A percentile compares a stretch with the other conserved stretches of the same genome.
Evolutionary conservation across 2,113 vertebrate species (phyloP).

Genomic region (Nannobrachium achirus): DNA sequence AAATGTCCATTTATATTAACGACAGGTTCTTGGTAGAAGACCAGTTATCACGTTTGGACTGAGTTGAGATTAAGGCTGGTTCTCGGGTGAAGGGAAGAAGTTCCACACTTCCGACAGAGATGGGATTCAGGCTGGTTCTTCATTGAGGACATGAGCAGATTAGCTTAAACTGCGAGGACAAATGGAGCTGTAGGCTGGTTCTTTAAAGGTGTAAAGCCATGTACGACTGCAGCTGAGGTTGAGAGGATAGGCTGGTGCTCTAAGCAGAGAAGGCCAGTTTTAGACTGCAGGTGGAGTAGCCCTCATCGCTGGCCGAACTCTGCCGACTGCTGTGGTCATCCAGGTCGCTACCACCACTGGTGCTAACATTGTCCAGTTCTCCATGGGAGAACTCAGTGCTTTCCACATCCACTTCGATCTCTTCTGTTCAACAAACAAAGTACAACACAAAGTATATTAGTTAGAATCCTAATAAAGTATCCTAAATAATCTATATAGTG

Average conservation of each 20-base stretch:
- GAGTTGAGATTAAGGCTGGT: conserved; percentile 68
- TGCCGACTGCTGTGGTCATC: conserved; percentile 97
- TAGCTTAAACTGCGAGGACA: conserved; percentile 40
- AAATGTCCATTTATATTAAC: conserved; percentile 22
- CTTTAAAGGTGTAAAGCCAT: conserved; percentile 57
- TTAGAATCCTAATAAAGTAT: background rate
- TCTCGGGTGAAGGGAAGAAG: conserved; percentile 31
- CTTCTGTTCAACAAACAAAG: conserved; percentile 79
- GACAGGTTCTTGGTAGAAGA: conserved; percentile 35
- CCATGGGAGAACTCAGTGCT: conserved; percentile 98
- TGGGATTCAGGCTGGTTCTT: conserved; percentile 53
- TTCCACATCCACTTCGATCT: conserved; percentile 97
- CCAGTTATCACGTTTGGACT: conserved; percentile 37
- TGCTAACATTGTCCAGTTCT: conserved; percentile 95
- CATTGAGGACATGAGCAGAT: conserved; percentile 21
- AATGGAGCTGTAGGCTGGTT: conserved; percentile 65
- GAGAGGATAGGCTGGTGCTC: conserved; percentile 76
- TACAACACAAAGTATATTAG: background rate
- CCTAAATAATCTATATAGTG: background rate
- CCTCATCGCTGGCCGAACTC: conserved; percentile 93
- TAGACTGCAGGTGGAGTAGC: conserved; percentile 95
- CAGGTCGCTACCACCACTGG: conserved; percentile 93
- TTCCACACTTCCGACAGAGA: conserved; percentile 43
- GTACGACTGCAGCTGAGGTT: conserved; percentile 55
- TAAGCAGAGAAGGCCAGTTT: conserved; percentile 92